Evolutionary conservation across 2,797 vertebrate genomes (phyloP), one percentile per base, ranked within the genome.

Genomic region (Sparidentex hasta): DNA sequence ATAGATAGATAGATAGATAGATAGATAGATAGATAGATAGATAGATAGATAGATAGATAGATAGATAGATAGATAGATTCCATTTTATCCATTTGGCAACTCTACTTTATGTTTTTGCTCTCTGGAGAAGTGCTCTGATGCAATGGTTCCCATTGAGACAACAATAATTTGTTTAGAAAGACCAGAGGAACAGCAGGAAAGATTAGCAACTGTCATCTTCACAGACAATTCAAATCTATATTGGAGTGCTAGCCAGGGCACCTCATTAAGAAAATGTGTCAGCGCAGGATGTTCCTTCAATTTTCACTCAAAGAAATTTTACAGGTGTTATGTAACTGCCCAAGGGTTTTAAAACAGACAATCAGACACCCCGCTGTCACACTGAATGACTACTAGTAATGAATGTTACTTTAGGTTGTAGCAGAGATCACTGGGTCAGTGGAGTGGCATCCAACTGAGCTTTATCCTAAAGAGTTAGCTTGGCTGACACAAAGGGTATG

Each of bases 361-460:
- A 11, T 23, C 47, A 78, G 25, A 73, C 5, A 58, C 17, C 14
- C 17, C 41, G 6, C 23, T 43, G 13, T 52, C 43, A 25, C 8
- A 7, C 50, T 41, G 25, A 55, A 41, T 59, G 13, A 65, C 63
- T 57, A 27, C 27, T 27, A 27, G 27, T 27, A 27, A 27, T 27
- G 21, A 7, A 56, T 65, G 72, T 69, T 51, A 64, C 68, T 58
- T 67, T 11, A 83, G 82, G 74, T 68, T 23, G 7, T 3, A 51
- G 23, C 57, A 38, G 54, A 71, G 83, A 76, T 81, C 76, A 81
- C 33, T 56, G 64, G 65, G 69, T 80, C 65, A 74, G 74, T 47
- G 43, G 51, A 54, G 20, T 48, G 23, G 20, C 55, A 23, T 68
- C 70, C 65, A 74, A 54, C 20, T 17, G 6, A 74, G 72, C 58